Base-by-base conservation (phyloP, 2,113 vertebrate genomes). In the Motacilla alba region DNA sequence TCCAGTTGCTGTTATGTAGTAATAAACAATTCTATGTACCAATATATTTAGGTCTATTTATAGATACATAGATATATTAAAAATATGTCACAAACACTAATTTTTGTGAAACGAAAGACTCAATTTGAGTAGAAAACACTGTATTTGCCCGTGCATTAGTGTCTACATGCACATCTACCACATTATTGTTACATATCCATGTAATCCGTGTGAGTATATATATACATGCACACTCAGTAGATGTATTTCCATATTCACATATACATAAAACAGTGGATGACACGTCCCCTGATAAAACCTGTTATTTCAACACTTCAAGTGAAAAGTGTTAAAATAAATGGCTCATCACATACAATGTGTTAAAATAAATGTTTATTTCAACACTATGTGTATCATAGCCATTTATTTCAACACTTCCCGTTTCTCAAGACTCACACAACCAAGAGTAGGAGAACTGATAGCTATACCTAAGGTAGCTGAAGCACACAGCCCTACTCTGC, bases 351-450 rank as follows among this genome's bases (percentile, higher is more conserved):
- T 96, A 97, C 95, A 97, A 97, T 93, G 97, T 98, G 97, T 97
- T 98, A 97, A 98, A 98, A 98, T 97, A 98, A 98, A 98, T 96
- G 81, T 98, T 98, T 97, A 97, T 98, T 98, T 98, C 97, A 97
- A 97, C 96, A 96, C 94, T 94, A 19, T 86, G 95, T 94, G 95
- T 97, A 97, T 97, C 97, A 97, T 97, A 97, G 95, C 96, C 97
- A 95, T 98, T 98, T 98, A 98, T 98, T 97, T 98, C 97, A 97
- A 98, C 97, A 97, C 96, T 96, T 97, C 82, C 80, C 85, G 26
- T 95, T 96, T 95, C 86, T 97, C 92, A 95, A 96, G 96, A 81
- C 89, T 96, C 93, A 91, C 77, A 69, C 92, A 96, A 96, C 88
- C 89, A 90, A 67, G 86, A 97, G 80, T 44, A 93, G 87, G 81